Evolutionary conservation across 2,797 vertebrate genomes (phyloP), one percentile per base, ranked within the genome.

Genomic region (Amblyraja radiata): DNA sequence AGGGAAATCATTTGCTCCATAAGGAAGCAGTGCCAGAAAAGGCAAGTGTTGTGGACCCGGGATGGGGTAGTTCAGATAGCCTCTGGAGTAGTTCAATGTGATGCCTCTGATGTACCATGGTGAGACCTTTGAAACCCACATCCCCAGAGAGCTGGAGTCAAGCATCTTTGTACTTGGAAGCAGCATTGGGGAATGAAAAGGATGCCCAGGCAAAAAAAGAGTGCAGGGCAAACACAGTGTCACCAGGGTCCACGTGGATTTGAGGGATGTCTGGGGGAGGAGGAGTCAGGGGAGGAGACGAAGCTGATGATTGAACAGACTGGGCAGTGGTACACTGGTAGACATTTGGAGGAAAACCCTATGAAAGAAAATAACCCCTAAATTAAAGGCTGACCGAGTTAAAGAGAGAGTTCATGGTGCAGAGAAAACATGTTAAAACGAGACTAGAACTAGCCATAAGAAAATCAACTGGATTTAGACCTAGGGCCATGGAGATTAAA

Each of bases 1-100:
- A 46, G 46, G 46, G 46, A 4, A 46, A 93, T 79, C 77, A 61
- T 79, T 79, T 84, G 90, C 93, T 93, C 65, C 83, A 74, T 93
- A 93, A 86, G 32, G 28, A 73, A 91, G 32, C 77, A 36, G 39
- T 0, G 32, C 28, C 9, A 25, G n/a, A 36, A 78, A 79, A 78
- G 32, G 32, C 32, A 36, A 36, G 14, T 36, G 77, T n/a, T n/a
- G n/a, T 4, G 77, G 13, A 36, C 14, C 5, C 28, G 3, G 25
- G 73, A 76, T 10, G 21, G 71, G 28, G 8, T 28, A 28, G 21
- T 28, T 28, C 25, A 76, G 73, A 9, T 4, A 1, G 73, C 73
- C 73, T 25, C 25, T 76, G 73, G 9, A 46, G 2, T 46, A 46
- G 46, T 46, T 46, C 46, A 46, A 46, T 46, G 46, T 46, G 46